A percentile compares a stretch with the other conserved stretches of the same genome.
phyloP scores from a whole-genome alignment of 2,888 invertebrate species.

The Eupithecia abbreviata region DNA sequence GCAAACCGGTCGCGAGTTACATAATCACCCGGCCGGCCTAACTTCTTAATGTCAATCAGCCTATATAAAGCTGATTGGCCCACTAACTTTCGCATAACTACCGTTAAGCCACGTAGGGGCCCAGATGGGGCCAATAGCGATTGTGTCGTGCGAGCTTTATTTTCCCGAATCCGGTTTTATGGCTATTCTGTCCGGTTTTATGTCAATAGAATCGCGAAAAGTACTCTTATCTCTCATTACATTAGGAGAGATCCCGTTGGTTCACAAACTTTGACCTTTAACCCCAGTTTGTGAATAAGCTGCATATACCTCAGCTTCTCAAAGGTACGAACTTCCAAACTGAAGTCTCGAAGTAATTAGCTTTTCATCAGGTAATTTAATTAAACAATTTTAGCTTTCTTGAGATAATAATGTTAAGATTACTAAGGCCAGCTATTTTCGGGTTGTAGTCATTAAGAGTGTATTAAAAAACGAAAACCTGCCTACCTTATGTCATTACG shows the following conservation, averaged over 20 bases:
- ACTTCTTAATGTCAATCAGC: too few species aligned
- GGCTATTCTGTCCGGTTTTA: not conserved
- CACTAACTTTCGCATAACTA: too few species aligned
- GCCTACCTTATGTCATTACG: too few species aligned
- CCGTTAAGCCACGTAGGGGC: too few species aligned
- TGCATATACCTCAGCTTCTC: not conserved
- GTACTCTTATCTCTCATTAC: not conserved
- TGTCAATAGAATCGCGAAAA: not conserved
- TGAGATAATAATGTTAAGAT: slow-evolving; percentile 44
- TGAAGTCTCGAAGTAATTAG: slow-evolving; percentile 51
- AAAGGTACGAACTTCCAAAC: slow-evolving; percentile 36
- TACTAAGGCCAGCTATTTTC: slow-evolving; percentile 3
- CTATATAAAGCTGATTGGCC: too few species aligned
- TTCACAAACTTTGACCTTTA: not conserved
- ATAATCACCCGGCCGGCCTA: too few species aligned
- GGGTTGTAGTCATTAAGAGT: not conserved
- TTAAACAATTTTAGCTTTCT: slow-evolving; percentile 49
- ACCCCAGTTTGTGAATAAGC: not conserved
- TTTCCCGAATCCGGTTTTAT: too few species aligned
- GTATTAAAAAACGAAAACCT: not conserved
- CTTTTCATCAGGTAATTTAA: slow-evolving; percentile 48
- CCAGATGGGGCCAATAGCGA: too few species aligned
- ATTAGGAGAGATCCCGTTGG: not conserved
- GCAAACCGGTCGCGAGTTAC: too few species aligned
- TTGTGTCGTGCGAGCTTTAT: too few species aligned